phyloP scores from a whole-genome alignment of 2,888 invertebrate species.

The Drosophila diplacantha region DNA sequence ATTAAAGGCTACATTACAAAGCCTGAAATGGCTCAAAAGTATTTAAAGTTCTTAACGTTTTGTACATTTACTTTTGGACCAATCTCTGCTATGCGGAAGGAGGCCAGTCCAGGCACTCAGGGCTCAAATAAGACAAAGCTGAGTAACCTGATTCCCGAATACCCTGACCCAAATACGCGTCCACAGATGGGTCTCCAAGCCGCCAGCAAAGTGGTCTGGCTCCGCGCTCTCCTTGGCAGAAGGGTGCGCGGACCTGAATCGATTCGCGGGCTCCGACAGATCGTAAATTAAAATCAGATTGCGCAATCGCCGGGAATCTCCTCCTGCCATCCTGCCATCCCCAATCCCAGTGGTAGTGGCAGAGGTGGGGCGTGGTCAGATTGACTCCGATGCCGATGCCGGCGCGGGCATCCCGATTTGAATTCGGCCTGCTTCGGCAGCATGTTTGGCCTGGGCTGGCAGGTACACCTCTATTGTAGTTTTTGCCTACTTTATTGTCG shows the following conservation, averaged over 20 bases:
- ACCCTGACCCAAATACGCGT: constrained; percentile 19
- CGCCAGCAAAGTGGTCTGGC: neutral
- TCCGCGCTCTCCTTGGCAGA: neutral
- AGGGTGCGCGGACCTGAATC: constrained; percentile 24
- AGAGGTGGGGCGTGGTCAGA: constrained; percentile 28
- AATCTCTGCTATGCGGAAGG: constrained; percentile 1
- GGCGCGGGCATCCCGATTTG: constrained; percentile 28
- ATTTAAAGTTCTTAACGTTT: too few relatives aligned
- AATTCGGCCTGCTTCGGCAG: constrained; percentile 42
- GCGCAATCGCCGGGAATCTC: constrained; percentile 69
- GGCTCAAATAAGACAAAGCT: constrained; percentile 10
- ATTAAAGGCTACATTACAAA: too few relatives aligned
- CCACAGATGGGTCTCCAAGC: neutral
- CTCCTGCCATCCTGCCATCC: constrained; percentile 5
- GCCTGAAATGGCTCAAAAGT: too few relatives aligned
- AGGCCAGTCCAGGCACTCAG: neutral
- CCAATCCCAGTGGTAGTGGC: constrained; percentile 18
- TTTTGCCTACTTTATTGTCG: constrained; percentile 69
- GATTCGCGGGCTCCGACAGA: constrained; percentile 29
- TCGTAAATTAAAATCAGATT: constrained; percentile 77
- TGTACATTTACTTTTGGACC: neutral
- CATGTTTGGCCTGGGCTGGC: constrained; percentile 54
- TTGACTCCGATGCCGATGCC: constrained; percentile 43
- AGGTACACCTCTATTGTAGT: constrained; percentile 55
- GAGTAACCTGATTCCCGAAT: constrained; percentile 20